Percentiles rank a stretch among this genome's conserved stretches.
Evolutionary conservation across 2,888 invertebrate genomes (phyloP).

Genomic region (Ectemnius lituratus): DNA sequence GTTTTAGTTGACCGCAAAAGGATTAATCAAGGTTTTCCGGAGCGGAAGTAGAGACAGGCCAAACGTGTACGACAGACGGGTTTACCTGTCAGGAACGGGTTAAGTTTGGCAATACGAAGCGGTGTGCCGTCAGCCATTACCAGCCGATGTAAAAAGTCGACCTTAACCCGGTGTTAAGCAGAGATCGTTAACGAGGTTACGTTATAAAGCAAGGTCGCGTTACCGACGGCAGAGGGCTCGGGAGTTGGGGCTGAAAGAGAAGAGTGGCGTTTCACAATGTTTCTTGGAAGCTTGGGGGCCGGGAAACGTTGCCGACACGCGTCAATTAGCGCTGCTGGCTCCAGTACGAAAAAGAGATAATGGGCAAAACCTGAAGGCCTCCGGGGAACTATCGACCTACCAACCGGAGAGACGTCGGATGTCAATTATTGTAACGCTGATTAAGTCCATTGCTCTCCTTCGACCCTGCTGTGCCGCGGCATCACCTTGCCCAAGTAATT

Average conservation of each 20-base stretch:
- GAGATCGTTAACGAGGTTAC: conserved; percentile 44
- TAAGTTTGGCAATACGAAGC: conserved; percentile 2
- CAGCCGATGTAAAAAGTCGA: conserved; percentile 22
- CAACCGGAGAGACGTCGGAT: conserved; percentile 5
- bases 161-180: conserved; percentile 27
- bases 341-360: conserved; percentile 40
- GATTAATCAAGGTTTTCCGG: too few relatives aligned
- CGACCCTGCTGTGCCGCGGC: background rate
- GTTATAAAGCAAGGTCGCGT: conserved; percentile 34
- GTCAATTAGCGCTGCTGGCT: conserved; percentile 52
- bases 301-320: conserved; percentile 49
- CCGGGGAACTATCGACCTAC: background rate
- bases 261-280: conserved; percentile 4
- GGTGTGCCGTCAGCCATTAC: conserved; percentile 8
- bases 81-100: conserved; percentile 12
- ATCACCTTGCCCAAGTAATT: background rate
- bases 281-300: conserved; percentile 37
- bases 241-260: conserved; percentile 6
- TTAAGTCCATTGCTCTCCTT: background rate
- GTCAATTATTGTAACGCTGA: conserved; percentile 6
- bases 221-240: conserved; percentile 10
- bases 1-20: too few relatives aligned
- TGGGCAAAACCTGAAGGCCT: conserved; percentile 24
- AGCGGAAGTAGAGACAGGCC: background rate
- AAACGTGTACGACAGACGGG: background rate